Evolutionary conservation across 2,113 vertebrate genomes (phyloP).

Genomic region (Baryphthengus martii): DNA sequence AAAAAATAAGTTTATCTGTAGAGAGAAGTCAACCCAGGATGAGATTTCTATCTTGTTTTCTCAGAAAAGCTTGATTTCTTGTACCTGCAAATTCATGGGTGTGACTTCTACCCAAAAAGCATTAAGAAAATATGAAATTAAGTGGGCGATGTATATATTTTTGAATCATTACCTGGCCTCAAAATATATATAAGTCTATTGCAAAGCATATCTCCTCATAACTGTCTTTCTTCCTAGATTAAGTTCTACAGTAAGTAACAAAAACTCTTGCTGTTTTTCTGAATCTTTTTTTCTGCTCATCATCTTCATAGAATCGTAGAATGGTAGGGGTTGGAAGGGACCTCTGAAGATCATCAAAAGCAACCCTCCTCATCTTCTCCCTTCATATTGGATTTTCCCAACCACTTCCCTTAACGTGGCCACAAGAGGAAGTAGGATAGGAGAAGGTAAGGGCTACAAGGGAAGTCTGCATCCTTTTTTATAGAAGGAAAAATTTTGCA

Average conservation of each 20-base stretch:
- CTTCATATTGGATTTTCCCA: not conserved
- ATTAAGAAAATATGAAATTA: not conserved
- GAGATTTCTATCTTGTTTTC: not conserved
- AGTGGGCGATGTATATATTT: not conserved
- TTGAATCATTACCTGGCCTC: not conserved
- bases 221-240: not conserved
- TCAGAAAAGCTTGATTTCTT: not conserved
- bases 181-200: not conserved
- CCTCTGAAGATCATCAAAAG: no score
- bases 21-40: not conserved
- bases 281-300: not conserved
- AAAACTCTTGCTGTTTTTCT: rapidly evolving
- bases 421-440: not conserved
- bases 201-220: not conserved
- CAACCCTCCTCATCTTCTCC: no score
- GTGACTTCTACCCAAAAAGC: not conserved
- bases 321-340: no score
- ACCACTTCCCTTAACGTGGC: not conserved
- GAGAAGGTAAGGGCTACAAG: not conserved
- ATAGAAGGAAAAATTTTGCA: not conserved
- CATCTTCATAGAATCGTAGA: no score
- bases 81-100: not conserved
- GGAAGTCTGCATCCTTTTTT: not conserved
- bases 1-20: not conserved
- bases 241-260: not conserved